Conservation (phyloP, 1,140 invertebrate genomes). For the Lutraria rhynchaena region DNA sequence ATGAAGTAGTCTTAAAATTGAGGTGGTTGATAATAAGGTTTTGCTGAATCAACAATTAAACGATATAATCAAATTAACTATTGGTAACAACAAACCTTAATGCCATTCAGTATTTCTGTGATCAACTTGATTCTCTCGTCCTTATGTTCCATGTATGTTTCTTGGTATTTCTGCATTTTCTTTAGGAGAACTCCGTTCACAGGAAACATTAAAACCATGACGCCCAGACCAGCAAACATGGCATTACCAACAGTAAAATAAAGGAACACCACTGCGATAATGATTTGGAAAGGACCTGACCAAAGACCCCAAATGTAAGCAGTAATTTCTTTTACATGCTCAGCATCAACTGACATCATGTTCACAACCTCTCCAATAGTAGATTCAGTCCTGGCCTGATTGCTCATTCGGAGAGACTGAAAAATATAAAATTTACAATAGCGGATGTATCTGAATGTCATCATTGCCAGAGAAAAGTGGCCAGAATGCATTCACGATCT, state of each 20-base stretch:
- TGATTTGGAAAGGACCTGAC: constrained; percentile 80
- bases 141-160: constrained; percentile 78
- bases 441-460: no score
- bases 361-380: constrained; percentile 85
- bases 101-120: constrained; percentile 80
- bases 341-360: constrained; percentile 83
- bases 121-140: constrained; percentile 83
- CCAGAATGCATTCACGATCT: no score
- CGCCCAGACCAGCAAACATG: constrained; percentile 93
- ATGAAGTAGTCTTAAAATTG: no score
- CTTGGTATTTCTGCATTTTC: constrained; percentile 83
- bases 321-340: constrained; percentile 75
- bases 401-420: constrained; percentile 66
- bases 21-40: no score
- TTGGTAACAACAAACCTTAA: constrained; percentile 78
- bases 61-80: no score
- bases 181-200: constrained; percentile 89
- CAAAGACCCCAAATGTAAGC: constrained; percentile 84
- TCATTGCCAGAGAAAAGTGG: no score
- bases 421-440: no score
- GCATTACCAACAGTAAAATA: constrained; percentile 87
- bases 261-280: constrained; percentile 80
- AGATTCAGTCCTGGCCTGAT: constrained; percentile 71
- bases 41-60: no score
- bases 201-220: constrained; percentile 97